Base-by-base conservation (phyloP, 2,113 vertebrate species). In the Callocephalon fimbriatum region DNA sequence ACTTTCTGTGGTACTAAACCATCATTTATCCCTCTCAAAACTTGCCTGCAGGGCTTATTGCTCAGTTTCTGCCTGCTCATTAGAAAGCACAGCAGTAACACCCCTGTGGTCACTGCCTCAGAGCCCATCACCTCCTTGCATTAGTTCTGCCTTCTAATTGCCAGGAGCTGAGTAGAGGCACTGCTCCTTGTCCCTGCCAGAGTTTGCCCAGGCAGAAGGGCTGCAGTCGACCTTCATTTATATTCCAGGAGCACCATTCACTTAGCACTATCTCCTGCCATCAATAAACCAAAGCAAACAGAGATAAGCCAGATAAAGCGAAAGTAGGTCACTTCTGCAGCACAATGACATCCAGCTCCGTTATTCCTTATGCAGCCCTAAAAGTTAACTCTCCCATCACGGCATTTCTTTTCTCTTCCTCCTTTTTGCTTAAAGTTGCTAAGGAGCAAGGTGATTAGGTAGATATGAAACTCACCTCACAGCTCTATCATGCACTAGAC, bases 251-350 rank as follows among this genome's bases (percentile, higher is more conserved):
- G 58, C 74, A 89, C 62, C 88, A 90, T 74, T 95, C 95, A 93
- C 76, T 97, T 94, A 89, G 81, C 94, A 77, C 77, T 95, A 95
- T 97, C 94, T 96, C 90, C 78, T 97, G 65, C 94, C 94, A 97
- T 96, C 96, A 96, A 88, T 92, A 96, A 97, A 92, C 92, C 84
- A 91, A 75, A 87, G 94, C 79, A 96, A 96, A 97, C 94, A 96
- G 94, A 93, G 93, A 97, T 94, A 87, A 97, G 88, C 82, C 95
- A 97, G 91, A 97, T 91, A 94, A 95, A 97, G 79, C 0, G 19
- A 94, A 97, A 97, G 94, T 75, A 96, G 96, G 81, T 93, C 96
- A 91, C 82, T 97, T 94, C 65, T 95, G 90, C 87, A 89, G 83
- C 91, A 96, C 93, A 89, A 86, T 95, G 95, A 95, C 70, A 88